Conservation (phyloP, 2,113 vertebrate species). For the Cricetomys ansorgei region DNA sequence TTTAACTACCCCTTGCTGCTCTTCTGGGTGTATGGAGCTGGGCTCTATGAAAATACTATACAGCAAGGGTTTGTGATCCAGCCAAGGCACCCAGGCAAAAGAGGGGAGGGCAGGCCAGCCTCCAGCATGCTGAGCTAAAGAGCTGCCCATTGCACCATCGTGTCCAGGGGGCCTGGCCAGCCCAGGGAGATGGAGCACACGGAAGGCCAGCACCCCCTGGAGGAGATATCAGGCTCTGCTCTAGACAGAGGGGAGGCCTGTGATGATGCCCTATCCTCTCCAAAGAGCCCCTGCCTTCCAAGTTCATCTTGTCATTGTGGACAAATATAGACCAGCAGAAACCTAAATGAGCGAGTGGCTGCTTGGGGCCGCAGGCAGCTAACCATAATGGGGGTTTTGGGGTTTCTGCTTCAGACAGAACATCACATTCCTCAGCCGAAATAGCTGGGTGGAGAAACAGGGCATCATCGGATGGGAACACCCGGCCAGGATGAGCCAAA, state of each 20-base stretch:
- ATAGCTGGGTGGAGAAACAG: conserved; percentile 88
- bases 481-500: conserved; percentile 87
- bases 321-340: conserved; percentile 95
- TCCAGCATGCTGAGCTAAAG: neutral
- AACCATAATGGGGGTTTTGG: conserved; percentile 92
- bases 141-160: no score
- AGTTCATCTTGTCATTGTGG: conserved; percentile 91
- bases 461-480: conserved; percentile 86
- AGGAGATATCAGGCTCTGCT: neutral
- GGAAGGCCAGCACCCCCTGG: neutral
- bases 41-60: neutral
- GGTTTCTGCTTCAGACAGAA: conserved; percentile 89
- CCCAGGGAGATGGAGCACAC: accelerated
- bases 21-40: neutral
- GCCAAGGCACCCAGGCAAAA: neutral
- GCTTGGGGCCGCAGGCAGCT: conserved; percentile 90
- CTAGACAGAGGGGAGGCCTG: conserved; percentile 33
- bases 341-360: conserved; percentile 95
- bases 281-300: conserved; percentile 82
- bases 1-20: accelerated
- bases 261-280: conserved; percentile 53
- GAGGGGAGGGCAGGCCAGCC: no score
- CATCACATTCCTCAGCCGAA: conserved; percentile 91
- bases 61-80: neutral
- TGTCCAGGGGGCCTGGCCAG: neutral